A percentile compares a stretch with the other conserved stretches of the same genome.
phyloP scores from a whole-genome alignment of 2,113 vertebrate genomes.

The Nothobranchius kuhntae region DNA sequence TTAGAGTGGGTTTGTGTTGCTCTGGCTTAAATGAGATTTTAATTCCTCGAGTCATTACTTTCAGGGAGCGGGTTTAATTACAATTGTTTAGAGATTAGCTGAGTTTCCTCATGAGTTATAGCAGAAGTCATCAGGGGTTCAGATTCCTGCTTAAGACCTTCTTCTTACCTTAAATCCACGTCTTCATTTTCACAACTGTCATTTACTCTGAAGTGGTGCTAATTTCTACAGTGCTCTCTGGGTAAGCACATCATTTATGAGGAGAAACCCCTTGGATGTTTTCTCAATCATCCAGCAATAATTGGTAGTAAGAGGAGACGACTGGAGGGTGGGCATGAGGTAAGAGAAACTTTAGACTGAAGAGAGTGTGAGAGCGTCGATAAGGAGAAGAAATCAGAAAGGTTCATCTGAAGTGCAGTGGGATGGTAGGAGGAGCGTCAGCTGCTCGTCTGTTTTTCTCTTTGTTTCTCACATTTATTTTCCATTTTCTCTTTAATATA shows the following conservation, averaged over 20 bases:
- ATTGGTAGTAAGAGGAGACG: constrained; percentile 1
- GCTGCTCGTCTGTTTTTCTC: constrained; percentile 1
- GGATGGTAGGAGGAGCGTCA: constrained; percentile 49
- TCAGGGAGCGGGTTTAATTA: no score
- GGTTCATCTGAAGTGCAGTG: constrained; percentile 63
- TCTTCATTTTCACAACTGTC: not conserved
- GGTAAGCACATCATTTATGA: no score
- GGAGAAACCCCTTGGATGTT: not conserved
- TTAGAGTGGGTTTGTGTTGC: no score
- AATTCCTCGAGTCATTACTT: no score
- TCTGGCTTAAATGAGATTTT: no score
- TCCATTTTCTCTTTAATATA: not conserved
- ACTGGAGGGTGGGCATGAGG: not conserved
- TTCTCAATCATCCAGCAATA: not conserved
- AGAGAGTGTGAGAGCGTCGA: constrained; percentile 36
- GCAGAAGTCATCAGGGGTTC: no score
- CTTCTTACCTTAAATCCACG: not conserved
- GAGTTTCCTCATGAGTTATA: no score
- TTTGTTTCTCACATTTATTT: constrained; percentile 1
- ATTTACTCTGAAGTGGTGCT: no score
- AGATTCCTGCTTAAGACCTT: no score
- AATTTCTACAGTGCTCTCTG: not conserved
- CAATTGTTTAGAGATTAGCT: no score
- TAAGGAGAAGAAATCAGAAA: constrained; percentile 25
- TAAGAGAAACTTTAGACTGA: not conserved